Conservation (phyloP, 2,113 vertebrate species). For the Jaculus jaculus region DNA sequence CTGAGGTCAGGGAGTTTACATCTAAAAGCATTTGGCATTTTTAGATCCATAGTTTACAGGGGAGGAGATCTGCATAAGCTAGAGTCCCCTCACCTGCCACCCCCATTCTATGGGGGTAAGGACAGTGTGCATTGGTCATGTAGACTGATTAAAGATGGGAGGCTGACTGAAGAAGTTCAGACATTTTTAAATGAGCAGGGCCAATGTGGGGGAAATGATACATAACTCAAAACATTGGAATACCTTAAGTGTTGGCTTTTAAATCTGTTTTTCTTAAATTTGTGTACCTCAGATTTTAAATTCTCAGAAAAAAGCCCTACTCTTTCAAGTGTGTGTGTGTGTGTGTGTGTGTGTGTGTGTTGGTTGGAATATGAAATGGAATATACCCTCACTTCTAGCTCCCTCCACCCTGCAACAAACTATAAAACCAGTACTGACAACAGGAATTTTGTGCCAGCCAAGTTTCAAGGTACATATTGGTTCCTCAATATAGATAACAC, state of each 20-base stretch:
- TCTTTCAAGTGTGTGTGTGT: neutral
- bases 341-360: neutral
- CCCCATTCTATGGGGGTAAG: neutral
- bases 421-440: neutral
- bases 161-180: neutral
- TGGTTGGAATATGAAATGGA: neutral
- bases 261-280: neutral
- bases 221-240: neutral
- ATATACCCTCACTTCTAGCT: no score
- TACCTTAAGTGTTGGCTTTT: slow-evolving; percentile 18
- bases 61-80: neutral
- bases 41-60: neutral
- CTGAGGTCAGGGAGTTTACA: slow-evolving; percentile 38
- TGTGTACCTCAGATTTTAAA: slow-evolving; percentile 23
- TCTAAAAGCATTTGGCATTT: slow-evolving; percentile 20
- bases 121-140: neutral
- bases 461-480: neutral
- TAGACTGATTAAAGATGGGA: neutral
- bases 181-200: neutral
- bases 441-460: neutral
- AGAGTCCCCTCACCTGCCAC: neutral
- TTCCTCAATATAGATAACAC: neutral
- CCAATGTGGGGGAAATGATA: slow-evolving; percentile 22
- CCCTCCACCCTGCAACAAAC: neutral
- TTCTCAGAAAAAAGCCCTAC: neutral